Evolutionary conservation across 2,113 vertebrate genomes (phyloP), one percentile per base, ranked within the genome.

Genomic region (Myiopsitta monachus): DNA sequence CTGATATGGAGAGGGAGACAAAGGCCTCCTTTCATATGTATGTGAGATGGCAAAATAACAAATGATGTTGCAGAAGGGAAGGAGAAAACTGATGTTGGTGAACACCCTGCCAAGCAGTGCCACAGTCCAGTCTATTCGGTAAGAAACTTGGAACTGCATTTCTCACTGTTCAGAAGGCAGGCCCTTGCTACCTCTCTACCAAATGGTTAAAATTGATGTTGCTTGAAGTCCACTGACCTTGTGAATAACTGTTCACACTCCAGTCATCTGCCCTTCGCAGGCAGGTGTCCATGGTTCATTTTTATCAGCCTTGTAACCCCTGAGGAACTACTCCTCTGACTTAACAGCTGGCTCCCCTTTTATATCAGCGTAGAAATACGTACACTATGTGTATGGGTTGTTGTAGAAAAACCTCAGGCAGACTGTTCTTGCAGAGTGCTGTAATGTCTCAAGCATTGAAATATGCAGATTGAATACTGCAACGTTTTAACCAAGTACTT

Each of bases 371-470:
- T 38, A 39, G 74, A 75, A 90, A 28, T 17, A 57, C 1, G 49
- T 62, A 10, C 27, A 3, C 13, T 10, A 0, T 54, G 18, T 66
- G 73, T 70, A 9, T 30, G 41, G 70, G 28, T 52, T 10, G 0
- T 8, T 74, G 59, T 43, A 70, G 62, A 46, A 46, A 57, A 82
- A 19, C 16, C 7, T 54, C 2, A 36, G 51, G 7, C 51, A 81
- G 52, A 11, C 36, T 57, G 81, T 57, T 26, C 57, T 67, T 68
- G 41, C 22, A 27, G 52, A 38, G 63, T 11, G 22, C 76, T 83
- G n/a, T 41, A 9, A 73, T 43, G 11, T 55, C 57, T 44, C 27
- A 27, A 17, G 39, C 41, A 24, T 0, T 77, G 75, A 85, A 83
- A 36, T 24, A 16, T 2, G 7, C 67, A 39, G 54, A 22, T 54